Base-by-base conservation (phyloP, 2,113 vertebrate species). In the Rhodinocichla rosea region DNA sequence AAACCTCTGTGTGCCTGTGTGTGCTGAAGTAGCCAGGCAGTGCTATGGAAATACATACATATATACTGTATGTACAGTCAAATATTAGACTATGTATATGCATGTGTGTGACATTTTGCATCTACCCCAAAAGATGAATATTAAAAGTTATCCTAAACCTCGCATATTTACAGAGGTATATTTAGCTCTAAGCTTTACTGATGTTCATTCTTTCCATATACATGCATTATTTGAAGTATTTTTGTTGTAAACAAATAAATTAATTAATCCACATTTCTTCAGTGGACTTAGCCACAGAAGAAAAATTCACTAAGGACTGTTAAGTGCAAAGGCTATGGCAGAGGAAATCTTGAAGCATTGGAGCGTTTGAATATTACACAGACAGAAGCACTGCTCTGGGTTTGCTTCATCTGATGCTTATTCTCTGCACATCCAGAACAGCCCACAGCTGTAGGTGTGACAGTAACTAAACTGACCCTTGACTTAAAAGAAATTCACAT, bases 391-490 rank as follows among this genome's bases (percentile, higher is more conserved):
- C 2, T 74, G 18, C 30, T 30, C 27, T 27, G 40, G 15, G 15
- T 82, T 92, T 95, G 50, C 52, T 86, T 13, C 55, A 74, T 92
- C 55, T 88, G 63, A 67, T 70, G 55, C 50, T 78, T 86, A 79
- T 76, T 94, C 50, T 70, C 52, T 50, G 35, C 0, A 3, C 5
- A 79, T 59, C 33, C 64, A 59, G 44, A 93, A 55, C 30, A 89
- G 47, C 56, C 59, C 60, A 86, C 0, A 1, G 91, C 68, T 92
- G 35, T 57, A 90, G 55, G 64, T 55, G 33, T 70, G 88, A 93
- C 5, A 70, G 68, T 52, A 95, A 96, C 90, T 81, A 70, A 89
- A 63, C 33, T 86, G 76, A 95, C 80, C 90, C 90, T 80, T 92
- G 90, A 63, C 85, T 83, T 67, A 67, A 39, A 88, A 90, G 71